Evolutionary conservation across 2,888 invertebrate species (phyloP).

Genomic region (Ariolimax columbianus): DNA sequence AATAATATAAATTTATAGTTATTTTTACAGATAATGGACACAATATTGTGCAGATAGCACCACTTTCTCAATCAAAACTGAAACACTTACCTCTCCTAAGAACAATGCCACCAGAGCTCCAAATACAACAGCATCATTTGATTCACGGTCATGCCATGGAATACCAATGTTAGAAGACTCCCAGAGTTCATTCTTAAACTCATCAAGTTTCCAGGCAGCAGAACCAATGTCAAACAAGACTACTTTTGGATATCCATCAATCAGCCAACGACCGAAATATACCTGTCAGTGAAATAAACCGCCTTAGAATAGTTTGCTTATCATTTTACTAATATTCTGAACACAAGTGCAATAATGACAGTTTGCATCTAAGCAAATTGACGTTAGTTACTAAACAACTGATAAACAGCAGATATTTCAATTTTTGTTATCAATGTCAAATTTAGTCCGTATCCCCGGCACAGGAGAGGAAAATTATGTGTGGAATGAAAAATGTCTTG

Average conservation of each 20-base stretch:
- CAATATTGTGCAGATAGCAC: background rate
- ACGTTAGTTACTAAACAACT: background rate
- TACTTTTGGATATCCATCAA: slow-evolving; percentile 98
- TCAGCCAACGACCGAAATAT: slow-evolving; percentile 98
- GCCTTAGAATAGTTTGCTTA: background rate
- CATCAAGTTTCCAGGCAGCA: slow-evolving; percentile 95
- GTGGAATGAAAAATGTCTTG: too few relatives aligned
- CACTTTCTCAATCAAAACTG: background rate
- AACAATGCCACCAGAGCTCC: slow-evolving; percentile 97
- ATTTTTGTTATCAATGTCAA: too few relatives aligned
- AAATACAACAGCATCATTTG: slow-evolving; percentile 97
- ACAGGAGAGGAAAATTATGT: too few relatives aligned
- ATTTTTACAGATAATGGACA: too few relatives aligned
- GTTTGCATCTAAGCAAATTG: background rate
- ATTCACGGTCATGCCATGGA: slow-evolving; percentile 95
- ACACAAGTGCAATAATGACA: background rate
- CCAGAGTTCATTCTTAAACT: slow-evolving; percentile 96
- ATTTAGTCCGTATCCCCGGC: too few relatives aligned
- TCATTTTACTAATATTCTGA: background rate
- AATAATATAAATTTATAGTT: too few relatives aligned
- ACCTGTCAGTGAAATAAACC: slow-evolving; percentile 81
- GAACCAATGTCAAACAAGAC: slow-evolving; percentile 98
- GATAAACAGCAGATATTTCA: too few relatives aligned
- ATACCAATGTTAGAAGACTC: slow-evolving; percentile 90
- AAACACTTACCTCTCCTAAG: slow-evolving; percentile 86